Conservation (phyloP, 1,140 invertebrate species). For the Trichomalopsis sarcophagae region DNA sequence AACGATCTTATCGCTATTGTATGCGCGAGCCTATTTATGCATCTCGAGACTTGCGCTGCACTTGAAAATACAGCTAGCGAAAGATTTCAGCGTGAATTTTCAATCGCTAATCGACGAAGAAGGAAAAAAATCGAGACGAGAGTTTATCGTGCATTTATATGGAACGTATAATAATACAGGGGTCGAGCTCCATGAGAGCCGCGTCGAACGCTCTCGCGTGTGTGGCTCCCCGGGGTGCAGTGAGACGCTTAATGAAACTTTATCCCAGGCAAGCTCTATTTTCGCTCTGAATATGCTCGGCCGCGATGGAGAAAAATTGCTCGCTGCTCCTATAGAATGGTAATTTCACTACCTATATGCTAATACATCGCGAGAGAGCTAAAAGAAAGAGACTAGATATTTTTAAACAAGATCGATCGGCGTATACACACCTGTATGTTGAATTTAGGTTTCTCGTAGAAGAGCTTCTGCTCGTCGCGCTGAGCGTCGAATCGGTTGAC, state of each 20-base stretch:
- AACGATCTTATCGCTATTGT: background rate
- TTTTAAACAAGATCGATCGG: too few species aligned
- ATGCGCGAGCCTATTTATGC: background rate
- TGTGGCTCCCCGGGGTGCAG: background rate
- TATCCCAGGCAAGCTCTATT: background rate
- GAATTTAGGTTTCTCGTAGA: slow-evolving; percentile 78
- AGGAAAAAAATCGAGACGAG: too few species aligned
- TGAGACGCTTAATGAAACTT: background rate
- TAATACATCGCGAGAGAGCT: background rate
- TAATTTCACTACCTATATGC: background rate
- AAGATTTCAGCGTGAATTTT: too few species aligned
- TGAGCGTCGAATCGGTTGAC: slow-evolving; percentile 76
- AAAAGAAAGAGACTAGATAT: background rate
- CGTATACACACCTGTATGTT: slow-evolving; percentile 71
- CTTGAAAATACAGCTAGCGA: too few species aligned
- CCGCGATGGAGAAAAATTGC: background rate
- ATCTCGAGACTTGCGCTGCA: too few species aligned
- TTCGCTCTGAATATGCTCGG: background rate
- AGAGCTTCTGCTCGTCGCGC: slow-evolving; percentile 75
- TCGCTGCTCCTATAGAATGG: background rate
- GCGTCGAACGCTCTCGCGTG: background rate
- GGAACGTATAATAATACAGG: too few species aligned
- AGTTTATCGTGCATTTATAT: too few species aligned
- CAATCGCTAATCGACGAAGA: too few species aligned
- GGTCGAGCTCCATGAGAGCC: background rate